Evolutionary conservation across 2,797 vertebrate genomes (phyloP).

Genomic region (Rhabdomys pumilio): DNA sequence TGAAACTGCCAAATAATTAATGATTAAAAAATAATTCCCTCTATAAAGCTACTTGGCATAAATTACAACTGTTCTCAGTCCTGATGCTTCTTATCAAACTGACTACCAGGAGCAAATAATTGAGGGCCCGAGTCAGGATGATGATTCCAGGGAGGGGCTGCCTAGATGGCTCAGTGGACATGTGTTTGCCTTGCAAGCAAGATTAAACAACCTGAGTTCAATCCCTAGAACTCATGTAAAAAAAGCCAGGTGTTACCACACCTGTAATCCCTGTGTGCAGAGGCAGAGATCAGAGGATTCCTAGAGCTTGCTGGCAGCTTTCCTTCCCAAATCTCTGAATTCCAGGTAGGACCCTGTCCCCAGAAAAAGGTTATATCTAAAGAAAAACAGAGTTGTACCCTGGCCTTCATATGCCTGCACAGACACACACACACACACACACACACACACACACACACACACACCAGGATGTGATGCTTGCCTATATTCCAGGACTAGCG

Average conservation of each 20-base stretch:
- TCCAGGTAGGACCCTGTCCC: neutral
- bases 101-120: neutral
- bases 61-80: neutral
- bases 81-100: neutral
- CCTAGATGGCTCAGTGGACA: neutral
- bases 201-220: neutral
- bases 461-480: neutral
- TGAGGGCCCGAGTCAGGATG: neutral
- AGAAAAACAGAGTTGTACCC: neutral
- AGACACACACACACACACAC: neutral
- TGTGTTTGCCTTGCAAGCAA: neutral
- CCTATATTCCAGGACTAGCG: neutral
- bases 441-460: too few relatives aligned
- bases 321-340: neutral
- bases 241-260: too few relatives aligned
- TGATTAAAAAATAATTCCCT: neutral
- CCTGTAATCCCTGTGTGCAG: neutral
- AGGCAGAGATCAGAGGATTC: neutral
- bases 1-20: neutral
- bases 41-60: constrained; percentile 8
- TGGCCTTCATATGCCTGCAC: neutral
- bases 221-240: too few relatives aligned
- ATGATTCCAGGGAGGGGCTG: neutral
- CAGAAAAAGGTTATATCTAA: neutral
- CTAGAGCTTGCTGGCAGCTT: neutral